phyloP scores from a whole-genome alignment of 2,888 invertebrate genomes.

The Lysandra bellargus region DNA sequence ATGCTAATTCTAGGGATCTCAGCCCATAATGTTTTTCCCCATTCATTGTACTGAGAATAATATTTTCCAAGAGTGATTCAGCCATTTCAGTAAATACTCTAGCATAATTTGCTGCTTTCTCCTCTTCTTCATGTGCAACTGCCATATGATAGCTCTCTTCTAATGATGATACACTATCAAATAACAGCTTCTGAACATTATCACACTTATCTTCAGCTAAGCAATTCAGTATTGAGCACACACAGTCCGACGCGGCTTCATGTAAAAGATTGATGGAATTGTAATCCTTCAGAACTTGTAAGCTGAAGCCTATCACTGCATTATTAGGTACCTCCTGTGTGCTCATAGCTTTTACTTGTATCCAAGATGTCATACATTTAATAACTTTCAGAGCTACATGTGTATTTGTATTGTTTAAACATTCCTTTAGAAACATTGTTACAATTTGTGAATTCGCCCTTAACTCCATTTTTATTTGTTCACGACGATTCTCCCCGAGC shows the following conservation, averaged over 20 bases:
- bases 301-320: conserved; percentile 86
- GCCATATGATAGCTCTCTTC: conserved; percentile 94
- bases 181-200: conserved; percentile 88
- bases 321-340: conserved; percentile 87
- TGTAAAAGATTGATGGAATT: conserved; percentile 85
- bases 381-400: conserved; percentile 87
- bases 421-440: conserved; percentile 88
- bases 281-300: conserved; percentile 84
- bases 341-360: conserved; percentile 90
- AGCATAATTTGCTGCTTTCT: conserved; percentile 96
- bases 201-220: conserved; percentile 88
- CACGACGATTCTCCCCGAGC: conserved; percentile 94
- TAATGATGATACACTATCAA: conserved; percentile 88
- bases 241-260: conserved; percentile 94
- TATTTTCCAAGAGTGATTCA: conserved; percentile 93
- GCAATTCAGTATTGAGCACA: conserved; percentile 91
- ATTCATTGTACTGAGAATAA: conserved; percentile 84
- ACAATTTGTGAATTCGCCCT: conserved; percentile 88
- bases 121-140: conserved; percentile 95
- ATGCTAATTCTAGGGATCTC: conserved; percentile 91
- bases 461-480: conserved; percentile 90
- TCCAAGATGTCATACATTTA: conserved; percentile 95
- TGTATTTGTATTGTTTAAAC: conserved; percentile 84
- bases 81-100: conserved; percentile 96
- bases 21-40: conserved; percentile 87